Base-by-base conservation (phyloP, 2,797 vertebrate species). In the Heteromormyrus szaboi region DNA sequence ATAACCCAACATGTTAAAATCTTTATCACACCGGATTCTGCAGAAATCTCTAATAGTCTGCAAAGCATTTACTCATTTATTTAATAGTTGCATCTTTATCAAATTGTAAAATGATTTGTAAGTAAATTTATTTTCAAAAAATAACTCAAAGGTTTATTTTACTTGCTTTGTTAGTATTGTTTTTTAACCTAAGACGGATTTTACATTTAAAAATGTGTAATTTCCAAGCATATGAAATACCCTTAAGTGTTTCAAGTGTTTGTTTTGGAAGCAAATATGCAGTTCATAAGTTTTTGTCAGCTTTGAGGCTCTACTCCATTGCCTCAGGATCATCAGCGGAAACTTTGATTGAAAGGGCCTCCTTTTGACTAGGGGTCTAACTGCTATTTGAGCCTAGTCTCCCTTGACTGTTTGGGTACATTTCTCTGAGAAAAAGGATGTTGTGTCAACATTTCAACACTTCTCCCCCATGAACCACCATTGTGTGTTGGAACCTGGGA, bases 401-500 rank as follows among this genome's bases (percentile, higher is more conserved):
- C 54, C 50, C 79, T 89, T 51, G 25, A 33, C 79, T 84, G 84
- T 89, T 89, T 86, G 62, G 85, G 85, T 86, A 79, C 84, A 85
- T 91, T 91, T 65, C 89, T 89, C 76, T 84, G 90, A 90, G 90
- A 90, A 89, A 87, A 91, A 88, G 68, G 85, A 88, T 93, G 90
- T 92, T 25, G 88, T 90, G 89, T 90, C 50, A 89, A 76, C 81
- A 22, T 62, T 81, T 87, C 81, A 88, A 89, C 88, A 85, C 89
- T 56, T 79, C 72, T 76, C 83, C 62, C 48, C 83, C 89, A 90
- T 87, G 88, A 91, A 89, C 87, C 25, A 51, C 89, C 68, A 92
- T 92, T 92, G 91, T 92, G 88, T 88, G 29, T 65, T 88, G 68
- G 85, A 89, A 84, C 89, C 90, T 92, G 88, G 88, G 86, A 90